phyloP scores from a whole-genome alignment of 2,888 invertebrate genomes.

The Epistrophella euchroma region DNA sequence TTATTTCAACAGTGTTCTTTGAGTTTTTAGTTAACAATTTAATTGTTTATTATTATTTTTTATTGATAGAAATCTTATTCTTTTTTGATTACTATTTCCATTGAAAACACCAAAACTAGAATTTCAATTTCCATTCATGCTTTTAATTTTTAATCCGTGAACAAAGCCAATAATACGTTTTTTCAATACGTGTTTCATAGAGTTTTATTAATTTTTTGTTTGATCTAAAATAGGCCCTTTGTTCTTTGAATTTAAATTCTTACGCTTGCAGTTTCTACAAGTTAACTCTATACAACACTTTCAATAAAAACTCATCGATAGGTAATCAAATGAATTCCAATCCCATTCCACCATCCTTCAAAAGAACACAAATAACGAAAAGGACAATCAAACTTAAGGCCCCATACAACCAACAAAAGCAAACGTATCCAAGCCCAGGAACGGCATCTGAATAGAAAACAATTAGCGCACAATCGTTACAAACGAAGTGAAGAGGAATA shows the following conservation, averaged over 20 bases:
- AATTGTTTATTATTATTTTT: too few species aligned
- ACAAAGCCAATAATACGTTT: too few species aligned
- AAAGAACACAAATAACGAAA: slow-evolving; percentile 26
- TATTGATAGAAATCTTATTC: too few species aligned
- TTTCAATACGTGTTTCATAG: not conserved
- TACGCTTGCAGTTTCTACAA: not conserved
- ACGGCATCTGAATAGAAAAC: slow-evolving; percentile 67
- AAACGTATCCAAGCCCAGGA: slow-evolving; percentile 32
- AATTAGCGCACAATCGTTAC: slow-evolving; percentile 75
- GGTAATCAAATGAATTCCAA: slow-evolving; percentile 57
- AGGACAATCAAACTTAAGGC: slow-evolving; percentile 55
- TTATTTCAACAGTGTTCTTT: too few species aligned
- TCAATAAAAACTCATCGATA: slow-evolving; percentile 42
- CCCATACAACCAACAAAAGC: slow-evolving; percentile 28
- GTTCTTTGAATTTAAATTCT: not conserved
- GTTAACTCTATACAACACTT: slow-evolving; percentile 4
- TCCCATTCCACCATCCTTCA: slow-evolving; percentile 31
- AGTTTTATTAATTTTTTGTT: not conserved
- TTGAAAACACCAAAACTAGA: too few species aligned
- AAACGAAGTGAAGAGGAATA: slow-evolving; percentile 75
- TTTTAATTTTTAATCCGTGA: too few species aligned
- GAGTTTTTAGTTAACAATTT: too few species aligned
- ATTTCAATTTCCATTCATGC: too few species aligned
- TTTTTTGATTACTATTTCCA: too few species aligned
- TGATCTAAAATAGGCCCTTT: not conserved